Percentiles rank a stretch among this genome's conserved stretches.
These are phyloP conservation scores for Lagria hirta DNA, from an alignment of 2,888 invertebrate species.

Conservation along the genomic window DNA sequence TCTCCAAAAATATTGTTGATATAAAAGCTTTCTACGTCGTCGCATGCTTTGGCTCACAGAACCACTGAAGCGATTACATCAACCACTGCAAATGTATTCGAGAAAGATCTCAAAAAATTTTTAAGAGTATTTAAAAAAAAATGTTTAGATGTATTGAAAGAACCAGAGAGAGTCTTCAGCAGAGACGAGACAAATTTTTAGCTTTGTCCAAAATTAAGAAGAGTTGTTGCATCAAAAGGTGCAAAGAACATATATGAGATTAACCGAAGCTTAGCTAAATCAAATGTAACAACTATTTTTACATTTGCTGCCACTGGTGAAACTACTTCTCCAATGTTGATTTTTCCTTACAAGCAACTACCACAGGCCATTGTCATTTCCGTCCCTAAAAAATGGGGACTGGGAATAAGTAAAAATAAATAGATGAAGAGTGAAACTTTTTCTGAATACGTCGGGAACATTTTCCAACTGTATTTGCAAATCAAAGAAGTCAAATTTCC, in stretches of 20 bases:
- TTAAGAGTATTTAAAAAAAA: too few relatives aligned
- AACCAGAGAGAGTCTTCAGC: slow-evolving; percentile 39
- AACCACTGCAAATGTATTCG: not conserved
- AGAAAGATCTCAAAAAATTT: slow-evolving; percentile 9
- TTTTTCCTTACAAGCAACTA: slow-evolving; percentile 45
- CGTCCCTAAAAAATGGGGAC: slow-evolving; percentile 44
- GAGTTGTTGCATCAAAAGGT: slow-evolving; percentile 33
- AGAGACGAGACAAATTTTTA: slow-evolving; percentile 41
- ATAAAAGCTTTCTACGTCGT: too few relatives aligned
- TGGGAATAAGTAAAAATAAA: slow-evolving; percentile 33
- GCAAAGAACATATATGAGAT: slow-evolving; percentile 47
- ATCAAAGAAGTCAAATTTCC: slow-evolving; percentile 25
- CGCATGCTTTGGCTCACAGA: not conserved
- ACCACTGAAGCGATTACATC: not conserved
- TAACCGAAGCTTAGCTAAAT: slow-evolving; percentile 44
- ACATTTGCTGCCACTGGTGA: slow-evolving; percentile 46
- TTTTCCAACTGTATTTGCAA: slow-evolving; percentile 19
- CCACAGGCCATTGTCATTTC: slow-evolving; percentile 38
- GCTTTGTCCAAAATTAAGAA: slow-evolving; percentile 36
- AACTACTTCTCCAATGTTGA: slow-evolving; percentile 46
- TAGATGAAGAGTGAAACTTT: slow-evolving; percentile 38
- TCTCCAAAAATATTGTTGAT: not conserved
- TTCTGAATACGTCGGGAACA: slow-evolving; percentile 36
- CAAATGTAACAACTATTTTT: slow-evolving; percentile 48
- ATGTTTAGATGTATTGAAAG: slow-evolving; percentile 30